A percentile compares a stretch with the other conserved stretches of the same genome.
Conservation (phyloP, 2,113 vertebrate genomes). For the Nannobrachium achirus region DNA sequence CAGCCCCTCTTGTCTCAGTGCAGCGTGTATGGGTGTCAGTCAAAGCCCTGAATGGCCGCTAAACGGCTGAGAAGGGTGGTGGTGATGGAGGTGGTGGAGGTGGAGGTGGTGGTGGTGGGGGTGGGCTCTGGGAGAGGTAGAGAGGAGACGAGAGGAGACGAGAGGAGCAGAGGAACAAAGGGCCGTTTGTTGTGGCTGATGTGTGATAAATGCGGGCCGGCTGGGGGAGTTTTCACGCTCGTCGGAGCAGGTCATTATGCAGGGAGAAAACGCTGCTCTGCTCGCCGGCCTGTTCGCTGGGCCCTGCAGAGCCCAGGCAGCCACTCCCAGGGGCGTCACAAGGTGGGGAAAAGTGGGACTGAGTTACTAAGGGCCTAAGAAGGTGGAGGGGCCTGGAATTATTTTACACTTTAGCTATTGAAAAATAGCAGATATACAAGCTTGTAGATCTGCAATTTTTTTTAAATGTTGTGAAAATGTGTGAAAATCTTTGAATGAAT, state of each 20-base stretch:
- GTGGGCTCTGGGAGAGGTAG: conserved; percentile 14
- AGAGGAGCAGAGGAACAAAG: conserved; percentile 59
- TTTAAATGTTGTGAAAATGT: too few species aligned
- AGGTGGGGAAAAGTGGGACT: too few species aligned
- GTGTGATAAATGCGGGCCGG: conserved; percentile 72
- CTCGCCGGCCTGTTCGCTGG: conserved; percentile 35
- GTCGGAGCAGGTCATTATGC: conserved; percentile 77
- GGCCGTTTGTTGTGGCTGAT: conserved; percentile 65
- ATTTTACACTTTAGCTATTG: too few species aligned
- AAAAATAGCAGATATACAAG: too few species aligned
- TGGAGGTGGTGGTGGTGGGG: too few species aligned
- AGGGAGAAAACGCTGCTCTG: conserved; percentile 57
- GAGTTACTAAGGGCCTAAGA: too few species aligned
- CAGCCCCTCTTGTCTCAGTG: not conserved
- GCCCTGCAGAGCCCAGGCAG: too few species aligned
- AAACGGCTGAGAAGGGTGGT: conserved; percentile 22
- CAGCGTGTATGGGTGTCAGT: conserved; percentile 46
- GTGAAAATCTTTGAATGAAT: too few species aligned
- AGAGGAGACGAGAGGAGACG: conserved; percentile 26
- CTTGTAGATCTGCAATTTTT: too few species aligned
- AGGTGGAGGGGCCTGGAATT: too few species aligned
- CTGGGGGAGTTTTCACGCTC: conserved; percentile 75
- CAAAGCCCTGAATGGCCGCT: conserved; percentile 33
- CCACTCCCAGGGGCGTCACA: too few species aligned
- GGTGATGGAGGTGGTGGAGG: too few species aligned